phyloP scores from a whole-genome alignment of 1,140 invertebrate species.

The Acyrthosiphon pisum region DNA sequence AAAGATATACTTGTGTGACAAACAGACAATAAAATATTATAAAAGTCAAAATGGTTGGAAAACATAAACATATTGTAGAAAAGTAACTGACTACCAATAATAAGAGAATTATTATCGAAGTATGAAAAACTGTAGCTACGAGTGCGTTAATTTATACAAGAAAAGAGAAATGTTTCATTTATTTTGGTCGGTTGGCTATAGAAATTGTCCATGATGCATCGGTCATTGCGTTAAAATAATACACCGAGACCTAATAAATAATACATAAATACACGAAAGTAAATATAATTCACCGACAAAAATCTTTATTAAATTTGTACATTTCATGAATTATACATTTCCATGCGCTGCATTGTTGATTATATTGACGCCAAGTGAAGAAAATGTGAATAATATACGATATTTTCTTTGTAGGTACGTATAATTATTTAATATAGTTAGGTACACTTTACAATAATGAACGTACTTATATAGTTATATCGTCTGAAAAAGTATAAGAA shows the following conservation, averaged over 20 bases:
- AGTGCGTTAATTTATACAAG: neutral
- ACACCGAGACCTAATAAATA: neutral
- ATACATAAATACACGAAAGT: neutral
- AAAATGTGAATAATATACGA: neutral
- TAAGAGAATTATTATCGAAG: neutral
- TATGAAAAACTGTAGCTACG: neutral
- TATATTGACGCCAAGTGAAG: neutral
- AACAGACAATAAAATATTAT: neutral
- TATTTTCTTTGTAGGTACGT: neutral
- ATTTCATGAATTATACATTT: slow-evolving; percentile 15
- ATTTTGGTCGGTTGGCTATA: neutral
- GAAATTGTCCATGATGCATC: neutral
- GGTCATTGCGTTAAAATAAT: neutral
- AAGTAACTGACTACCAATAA: neutral
- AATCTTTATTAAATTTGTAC: neutral
- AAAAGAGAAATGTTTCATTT: slow-evolving; percentile 3
- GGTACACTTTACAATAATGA: neutral
- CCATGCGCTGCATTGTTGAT: neutral
- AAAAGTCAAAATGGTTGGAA: neutral
- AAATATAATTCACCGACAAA: slow-evolving; percentile 22
- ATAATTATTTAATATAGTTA: neutral
- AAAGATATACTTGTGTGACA: neutral
- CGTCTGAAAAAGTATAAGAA: neutral
- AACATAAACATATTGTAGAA: neutral
- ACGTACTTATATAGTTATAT: neutral